These are phyloP conservation scores for Epinephelus coioides DNA, from an alignment of 2,797 vertebrate species.

Conservation along the genomic window DNA sequence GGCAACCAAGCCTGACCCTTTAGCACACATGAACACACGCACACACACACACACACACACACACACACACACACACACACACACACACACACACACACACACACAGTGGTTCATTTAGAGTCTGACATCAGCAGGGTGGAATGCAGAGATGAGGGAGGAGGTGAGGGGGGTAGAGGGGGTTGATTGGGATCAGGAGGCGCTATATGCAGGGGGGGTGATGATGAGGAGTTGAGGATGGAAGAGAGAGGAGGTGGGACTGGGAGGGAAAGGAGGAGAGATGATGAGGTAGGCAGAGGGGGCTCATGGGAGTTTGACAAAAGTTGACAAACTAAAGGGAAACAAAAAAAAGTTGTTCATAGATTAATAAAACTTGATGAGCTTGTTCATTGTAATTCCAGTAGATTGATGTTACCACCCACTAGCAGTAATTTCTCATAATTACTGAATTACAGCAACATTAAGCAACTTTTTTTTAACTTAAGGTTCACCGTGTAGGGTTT, in stretches of 20 bases:
- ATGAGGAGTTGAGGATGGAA: constrained; percentile 42
- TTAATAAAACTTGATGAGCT: background rate
- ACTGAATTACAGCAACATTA: too few species aligned
- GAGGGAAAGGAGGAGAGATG: constrained; percentile 8
- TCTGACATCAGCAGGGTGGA: constrained; percentile 95
- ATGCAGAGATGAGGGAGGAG: constrained; percentile 81
- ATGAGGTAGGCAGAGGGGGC: constrained; percentile 15
- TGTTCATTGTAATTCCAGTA: background rate
- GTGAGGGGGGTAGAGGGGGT: constrained; percentile 23
- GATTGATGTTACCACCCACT: background rate
- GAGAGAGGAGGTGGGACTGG: constrained; percentile 10
- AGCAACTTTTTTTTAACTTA: too few species aligned
- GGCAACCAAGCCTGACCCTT: constrained; percentile 94
- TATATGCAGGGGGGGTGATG: constrained; percentile 37
- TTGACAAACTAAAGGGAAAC: constrained; percentile 48
- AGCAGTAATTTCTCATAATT: background rate
- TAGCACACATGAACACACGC: constrained; percentile 41
- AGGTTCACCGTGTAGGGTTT: too few species aligned
- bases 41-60: constrained; percentile 42
- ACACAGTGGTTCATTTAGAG: constrained; percentile 87
- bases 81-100: constrained; percentile 66
- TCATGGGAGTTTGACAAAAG: constrained; percentile 52
- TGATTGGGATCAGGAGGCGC: constrained; percentile 72
- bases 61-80: constrained; percentile 55
- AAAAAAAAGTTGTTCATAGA: constrained; percentile 3